These are phyloP conservation scores for Clepsis dumicolana DNA, from an alignment of 2,888 invertebrate species.

Conservation along the genomic window DNA sequence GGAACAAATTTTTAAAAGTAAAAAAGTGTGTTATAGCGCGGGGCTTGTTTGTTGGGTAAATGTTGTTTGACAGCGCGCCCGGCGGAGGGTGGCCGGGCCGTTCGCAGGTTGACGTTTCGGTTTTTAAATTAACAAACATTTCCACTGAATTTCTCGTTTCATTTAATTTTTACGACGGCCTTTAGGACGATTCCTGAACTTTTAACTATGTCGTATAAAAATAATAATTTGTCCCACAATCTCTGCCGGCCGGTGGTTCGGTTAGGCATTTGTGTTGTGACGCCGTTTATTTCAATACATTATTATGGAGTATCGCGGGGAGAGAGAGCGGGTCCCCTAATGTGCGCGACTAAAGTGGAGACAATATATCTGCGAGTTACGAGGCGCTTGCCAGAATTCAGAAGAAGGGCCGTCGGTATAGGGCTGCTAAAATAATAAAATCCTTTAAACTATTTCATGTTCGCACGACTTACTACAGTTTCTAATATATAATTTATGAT, in stretches of 20 bases:
- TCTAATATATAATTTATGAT: background rate
- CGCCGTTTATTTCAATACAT: constrained; percentile 73
- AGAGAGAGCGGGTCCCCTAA: constrained; percentile 67
- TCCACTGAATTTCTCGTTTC: constrained; percentile 54
- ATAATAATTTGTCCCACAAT: constrained; percentile 57
- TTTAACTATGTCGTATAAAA: constrained; percentile 33
- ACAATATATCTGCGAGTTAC: constrained; percentile 76
- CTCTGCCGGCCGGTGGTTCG: constrained; percentile 48
- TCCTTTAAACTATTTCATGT: no score
- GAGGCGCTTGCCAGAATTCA: constrained; percentile 71
- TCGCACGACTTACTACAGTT: background rate
- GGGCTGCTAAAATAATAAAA: constrained; percentile 57
- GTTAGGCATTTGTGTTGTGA: constrained; percentile 64
- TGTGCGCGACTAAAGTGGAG: constrained; percentile 68
- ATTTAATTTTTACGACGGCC: constrained; percentile 51
- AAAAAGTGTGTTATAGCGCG: constrained; percentile 77
- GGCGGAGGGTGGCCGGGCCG: constrained; percentile 37
- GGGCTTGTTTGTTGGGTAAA: constrained; percentile 76
- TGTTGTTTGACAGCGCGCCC: constrained; percentile 75
- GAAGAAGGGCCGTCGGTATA: constrained; percentile 60
- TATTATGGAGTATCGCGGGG: constrained; percentile 69
- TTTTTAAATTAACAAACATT: constrained; percentile 67
- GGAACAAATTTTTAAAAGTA: constrained; percentile 63
- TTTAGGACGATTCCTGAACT: constrained; percentile 13
- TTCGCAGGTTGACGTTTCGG: constrained; percentile 61